Evolutionary conservation across 2,113 vertebrate genomes (phyloP).

Genomic region (Meles meles): DNA sequence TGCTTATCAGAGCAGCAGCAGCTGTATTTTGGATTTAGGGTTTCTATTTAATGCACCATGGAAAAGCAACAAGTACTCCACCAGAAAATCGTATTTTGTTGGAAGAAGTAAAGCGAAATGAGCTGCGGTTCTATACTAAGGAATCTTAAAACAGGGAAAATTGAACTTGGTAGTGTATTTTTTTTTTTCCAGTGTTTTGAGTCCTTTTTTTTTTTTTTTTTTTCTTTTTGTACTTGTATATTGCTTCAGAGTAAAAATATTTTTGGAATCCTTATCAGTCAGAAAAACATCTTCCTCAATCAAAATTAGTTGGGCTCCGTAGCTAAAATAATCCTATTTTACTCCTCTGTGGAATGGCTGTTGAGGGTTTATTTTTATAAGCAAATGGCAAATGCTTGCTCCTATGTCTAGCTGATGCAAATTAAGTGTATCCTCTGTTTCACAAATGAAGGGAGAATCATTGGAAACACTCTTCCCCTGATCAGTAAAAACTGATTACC

Average conservation of each 20-base stretch:
- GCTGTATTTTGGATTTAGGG: conserved; percentile 56
- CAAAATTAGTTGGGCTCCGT: conserved; percentile 31
- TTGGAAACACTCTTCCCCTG: conserved; percentile 71
- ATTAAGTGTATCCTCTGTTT: conserved; percentile 61
- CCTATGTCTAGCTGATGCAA: conserved; percentile 46
- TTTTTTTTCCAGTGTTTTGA: neutral
- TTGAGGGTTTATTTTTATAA: conserved; percentile 54
- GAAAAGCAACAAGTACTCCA: conserved; percentile 54
- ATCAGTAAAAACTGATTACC: conserved; percentile 73
- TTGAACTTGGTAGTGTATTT: neutral
- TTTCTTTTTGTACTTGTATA: neutral
- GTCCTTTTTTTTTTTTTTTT: neutral
- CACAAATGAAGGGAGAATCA: conserved; percentile 64
- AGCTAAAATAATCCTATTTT: conserved; percentile 45
- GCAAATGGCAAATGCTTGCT: conserved; percentile 54
- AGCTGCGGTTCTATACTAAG: neutral
- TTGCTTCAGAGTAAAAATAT: conserved; percentile 47
- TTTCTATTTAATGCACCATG: conserved; percentile 33
- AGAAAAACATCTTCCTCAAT: conserved; percentile 42
- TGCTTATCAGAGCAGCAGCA: conserved; percentile 60
- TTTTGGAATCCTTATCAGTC: conserved; percentile 54
- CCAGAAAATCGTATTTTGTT: conserved; percentile 38
- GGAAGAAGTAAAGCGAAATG: conserved; percentile 29
- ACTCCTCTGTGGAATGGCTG: conserved; percentile 20
- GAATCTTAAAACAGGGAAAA: neutral